phyloP scores from a whole-genome alignment of 2,888 invertebrate species.

The Cephus rjabovi region DNA sequence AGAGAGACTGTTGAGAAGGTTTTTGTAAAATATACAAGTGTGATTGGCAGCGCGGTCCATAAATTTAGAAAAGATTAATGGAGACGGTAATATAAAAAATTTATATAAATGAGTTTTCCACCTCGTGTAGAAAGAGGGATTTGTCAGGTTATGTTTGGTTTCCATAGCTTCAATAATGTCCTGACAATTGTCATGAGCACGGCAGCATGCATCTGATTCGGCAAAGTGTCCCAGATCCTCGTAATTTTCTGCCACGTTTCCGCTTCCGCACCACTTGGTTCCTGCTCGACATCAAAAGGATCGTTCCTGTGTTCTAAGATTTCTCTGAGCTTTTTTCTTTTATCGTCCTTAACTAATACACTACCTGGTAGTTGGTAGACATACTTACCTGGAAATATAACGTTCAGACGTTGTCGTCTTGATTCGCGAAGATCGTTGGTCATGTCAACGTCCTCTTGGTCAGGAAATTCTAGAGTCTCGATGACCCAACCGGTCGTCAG shows the following conservation, averaged over 20 bases:
- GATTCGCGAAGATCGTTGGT: conserved; percentile 24
- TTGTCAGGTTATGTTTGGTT: conserved; percentile 50
- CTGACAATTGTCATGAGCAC: conserved; percentile 55
- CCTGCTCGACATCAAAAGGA: conserved; percentile 30
- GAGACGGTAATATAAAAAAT: neutral
- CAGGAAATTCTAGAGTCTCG: conserved; percentile 18
- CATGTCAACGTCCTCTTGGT: conserved; percentile 8
- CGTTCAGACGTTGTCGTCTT: conserved; percentile 27
- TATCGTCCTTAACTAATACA: neutral
- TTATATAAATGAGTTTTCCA: conserved; percentile 20
- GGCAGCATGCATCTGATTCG: conserved; percentile 57
- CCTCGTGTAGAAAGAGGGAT: conserved; percentile 54
- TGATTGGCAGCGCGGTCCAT: neutral
- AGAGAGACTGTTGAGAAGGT: neutral
- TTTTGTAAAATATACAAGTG: neutral
- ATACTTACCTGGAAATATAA: conserved; percentile 51
- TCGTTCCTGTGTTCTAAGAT: neutral
- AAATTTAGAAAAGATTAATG: neutral
- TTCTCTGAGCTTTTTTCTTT: neutral
- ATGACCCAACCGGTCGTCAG: conserved; percentile 26
- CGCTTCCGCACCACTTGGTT: conserved; percentile 60
- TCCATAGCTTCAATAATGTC: conserved; percentile 50
- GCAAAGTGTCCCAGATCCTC: conserved; percentile 49
- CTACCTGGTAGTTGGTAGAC: neutral
- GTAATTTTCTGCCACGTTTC: conserved; percentile 48